phyloP scores from a whole-genome alignment of 2,888 invertebrate species.

The Piscicola geometra region DNA sequence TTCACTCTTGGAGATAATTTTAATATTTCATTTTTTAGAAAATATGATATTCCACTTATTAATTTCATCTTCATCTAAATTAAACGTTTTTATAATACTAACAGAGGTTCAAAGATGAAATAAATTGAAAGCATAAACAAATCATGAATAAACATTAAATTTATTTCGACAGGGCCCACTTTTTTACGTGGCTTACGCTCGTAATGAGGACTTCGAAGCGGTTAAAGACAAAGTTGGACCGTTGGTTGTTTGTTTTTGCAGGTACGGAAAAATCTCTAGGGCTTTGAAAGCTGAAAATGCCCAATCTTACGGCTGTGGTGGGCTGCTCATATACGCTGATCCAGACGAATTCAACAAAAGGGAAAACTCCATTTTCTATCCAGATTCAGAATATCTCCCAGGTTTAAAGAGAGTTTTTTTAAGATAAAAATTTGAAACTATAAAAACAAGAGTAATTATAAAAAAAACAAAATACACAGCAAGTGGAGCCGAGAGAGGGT shows the following conservation, averaged over 20 bases:
- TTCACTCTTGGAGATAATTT: too few species aligned
- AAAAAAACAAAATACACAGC: conserved; percentile 38
- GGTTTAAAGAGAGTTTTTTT: neutral
- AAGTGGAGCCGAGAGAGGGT: conserved; percentile 57
- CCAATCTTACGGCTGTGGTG: conserved; percentile 51
- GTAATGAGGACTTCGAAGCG: conserved; percentile 54
- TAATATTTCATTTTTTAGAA: too few species aligned
- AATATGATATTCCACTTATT: too few species aligned
- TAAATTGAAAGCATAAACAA: too few species aligned
- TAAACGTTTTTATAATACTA: too few species aligned
- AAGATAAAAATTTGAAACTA: neutral
- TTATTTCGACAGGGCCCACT: conserved; percentile 51
- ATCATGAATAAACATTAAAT: too few species aligned
- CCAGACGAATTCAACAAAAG: conserved; percentile 52
- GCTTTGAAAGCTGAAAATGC: conserved; percentile 55
- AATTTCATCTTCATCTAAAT: too few species aligned
- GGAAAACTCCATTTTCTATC: conserved; percentile 52
- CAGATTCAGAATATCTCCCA: conserved; percentile 58
- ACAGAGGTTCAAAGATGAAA: too few species aligned
- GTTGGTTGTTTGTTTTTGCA: conserved; percentile 57
- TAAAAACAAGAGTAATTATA: neutral
- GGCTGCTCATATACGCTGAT: conserved; percentile 56
- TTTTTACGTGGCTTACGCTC: conserved; percentile 57
- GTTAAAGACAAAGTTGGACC: conserved; percentile 48
- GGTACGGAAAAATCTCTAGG: conserved; percentile 58